Evolutionary conservation across 1,140 invertebrate genomes (phyloP), one percentile per base, ranked within the genome.

Genomic region (Zaprionus gabonicus): DNA sequence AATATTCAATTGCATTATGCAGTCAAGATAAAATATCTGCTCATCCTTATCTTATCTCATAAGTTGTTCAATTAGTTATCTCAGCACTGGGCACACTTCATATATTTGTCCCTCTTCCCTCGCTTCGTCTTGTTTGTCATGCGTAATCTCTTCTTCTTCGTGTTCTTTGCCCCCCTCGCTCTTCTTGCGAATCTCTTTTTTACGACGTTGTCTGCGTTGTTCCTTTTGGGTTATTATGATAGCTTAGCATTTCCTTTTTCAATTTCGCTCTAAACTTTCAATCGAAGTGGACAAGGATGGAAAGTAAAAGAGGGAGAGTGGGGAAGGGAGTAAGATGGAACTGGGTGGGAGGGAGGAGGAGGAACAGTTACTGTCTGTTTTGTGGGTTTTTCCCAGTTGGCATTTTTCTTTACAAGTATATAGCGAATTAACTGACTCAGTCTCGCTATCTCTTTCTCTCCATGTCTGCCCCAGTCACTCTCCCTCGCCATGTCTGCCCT

Each of bases 51-150:
- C 41, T 46, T 46, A 46, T 46, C 41, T 7, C n/a, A 17, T 9
- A 17, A 46, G 41, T 46, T 44, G 41, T n/a, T 46, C 41, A 46
- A 46, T 46, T 46, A 46, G 41, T 46, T 46, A 46, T 46, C 41
- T 46, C 6, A 3, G 15, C 6, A 15, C 38, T n/a, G 38, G 41
- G 41, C 41, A 17, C 41, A 17, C 41, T 46, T 46, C 41, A 46
- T 46, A 17, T 46, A 46, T 0, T 17, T 17, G 6, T 9, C 12
- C 6, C n/a, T 41, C 15, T 38, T 17, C 41, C 17, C 17, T 17
- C 7, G 2, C 2, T 17, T 9, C 7, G 17, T 3, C 17, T 17
- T 20, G n/a, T 46, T 38, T 38, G 36, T 15, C n/a, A 17, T 46
- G 41, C 6, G 41, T 46, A 46, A 17, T 17, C 41, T 46, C 36